A percentile compares a stretch with the other conserved stretches of the same genome.
These are phyloP conservation scores for Nannoperca australis DNA, from an alignment of 2,797 vertebrate genomes.

Conservation along the genomic window DNA sequence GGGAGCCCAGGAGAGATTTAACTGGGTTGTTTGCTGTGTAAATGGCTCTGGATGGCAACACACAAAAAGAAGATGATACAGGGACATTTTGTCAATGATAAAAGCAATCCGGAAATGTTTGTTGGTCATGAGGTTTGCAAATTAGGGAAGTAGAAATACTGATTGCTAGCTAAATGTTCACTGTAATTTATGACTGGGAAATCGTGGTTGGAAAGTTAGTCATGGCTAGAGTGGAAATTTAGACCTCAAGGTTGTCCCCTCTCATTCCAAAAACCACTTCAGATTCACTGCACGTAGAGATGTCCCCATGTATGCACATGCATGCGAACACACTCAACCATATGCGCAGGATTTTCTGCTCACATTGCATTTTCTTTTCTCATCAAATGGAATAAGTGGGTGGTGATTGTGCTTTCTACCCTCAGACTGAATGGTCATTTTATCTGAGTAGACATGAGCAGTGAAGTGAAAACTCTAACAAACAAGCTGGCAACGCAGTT, in stretches of 20 bases:
- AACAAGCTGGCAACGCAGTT: slow-evolving; percentile 72
- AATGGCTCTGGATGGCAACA: slow-evolving; percentile 23
- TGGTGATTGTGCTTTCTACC: slow-evolving; percentile 48
- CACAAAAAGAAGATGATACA: slow-evolving; percentile 34
- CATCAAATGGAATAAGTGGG: slow-evolving; percentile 52
- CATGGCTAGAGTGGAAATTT: slow-evolving; percentile 64
- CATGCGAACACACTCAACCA: slow-evolving; percentile 25
- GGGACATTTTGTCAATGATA: slow-evolving; percentile 42
- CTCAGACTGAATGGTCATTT: slow-evolving; percentile 72
- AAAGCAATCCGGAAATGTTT: slow-evolving; percentile 65
- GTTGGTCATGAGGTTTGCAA: slow-evolving; percentile 67
- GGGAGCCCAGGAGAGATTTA: slow-evolving; percentile 15
- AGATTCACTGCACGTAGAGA: slow-evolving; percentile 52
- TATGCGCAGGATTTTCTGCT: slow-evolving; percentile 58
- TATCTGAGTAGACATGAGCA: slow-evolving; percentile 79
- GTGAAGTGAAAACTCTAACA: slow-evolving; percentile 78
- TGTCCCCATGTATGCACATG: slow-evolving; percentile 13
- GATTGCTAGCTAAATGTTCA: slow-evolving; percentile 74
- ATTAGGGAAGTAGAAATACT: slow-evolving; percentile 68
- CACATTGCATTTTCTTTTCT: slow-evolving; percentile 63
- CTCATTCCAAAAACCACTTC: slow-evolving; percentile 71
- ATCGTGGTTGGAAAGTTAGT: slow-evolving; percentile 64
- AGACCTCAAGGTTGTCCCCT: slow-evolving; percentile 74
- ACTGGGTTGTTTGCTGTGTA: slow-evolving; percentile 9
- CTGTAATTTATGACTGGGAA: slow-evolving; percentile 80